These are phyloP conservation scores for Laterallus jamaicensis DNA, from an alignment of 2,113 vertebrate species.

Conservation along the genomic window DNA sequence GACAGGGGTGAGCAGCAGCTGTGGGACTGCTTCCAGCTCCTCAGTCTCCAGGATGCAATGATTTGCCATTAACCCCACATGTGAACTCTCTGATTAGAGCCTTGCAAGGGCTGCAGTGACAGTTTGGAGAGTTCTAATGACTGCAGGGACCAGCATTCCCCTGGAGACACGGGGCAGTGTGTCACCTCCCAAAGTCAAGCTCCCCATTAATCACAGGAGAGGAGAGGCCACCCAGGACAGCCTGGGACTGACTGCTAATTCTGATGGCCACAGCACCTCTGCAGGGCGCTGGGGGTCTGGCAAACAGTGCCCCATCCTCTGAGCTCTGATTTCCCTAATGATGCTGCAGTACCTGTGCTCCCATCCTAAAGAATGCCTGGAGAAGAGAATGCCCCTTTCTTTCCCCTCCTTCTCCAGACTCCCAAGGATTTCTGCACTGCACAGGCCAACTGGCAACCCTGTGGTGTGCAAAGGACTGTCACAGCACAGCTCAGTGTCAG, in stretches of 20 bases:
- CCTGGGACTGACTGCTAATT: not conserved
- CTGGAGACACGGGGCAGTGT: slow-evolving; percentile 43
- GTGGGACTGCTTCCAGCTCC: slow-evolving; percentile 35
- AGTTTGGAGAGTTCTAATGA: slow-evolving; percentile 61
- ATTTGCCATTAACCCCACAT: slow-evolving; percentile 67
- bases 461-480: too few relatives aligned
- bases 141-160: slow-evolving; percentile 39
- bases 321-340: not conserved
- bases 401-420: too few relatives aligned
- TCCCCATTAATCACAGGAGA: slow-evolving; percentile 41
- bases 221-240: not conserved
- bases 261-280: not conserved
- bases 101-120: slow-evolving; percentile 48
- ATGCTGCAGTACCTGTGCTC: not conserved
- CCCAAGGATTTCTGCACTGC: too few relatives aligned
- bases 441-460: too few relatives aligned
- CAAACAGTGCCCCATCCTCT: not conserved
- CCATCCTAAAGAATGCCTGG: too few relatives aligned
- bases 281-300: not conserved
- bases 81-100: slow-evolving; percentile 57
- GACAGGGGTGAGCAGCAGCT: slow-evolving; percentile 50
- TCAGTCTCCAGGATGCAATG: slow-evolving; percentile 16
- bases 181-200: slow-evolving; percentile 27
- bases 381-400: too few relatives aligned
- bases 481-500: too few relatives aligned